Conservation (phyloP, 2,888 invertebrate genomes). For the Limenitis camilla region DNA sequence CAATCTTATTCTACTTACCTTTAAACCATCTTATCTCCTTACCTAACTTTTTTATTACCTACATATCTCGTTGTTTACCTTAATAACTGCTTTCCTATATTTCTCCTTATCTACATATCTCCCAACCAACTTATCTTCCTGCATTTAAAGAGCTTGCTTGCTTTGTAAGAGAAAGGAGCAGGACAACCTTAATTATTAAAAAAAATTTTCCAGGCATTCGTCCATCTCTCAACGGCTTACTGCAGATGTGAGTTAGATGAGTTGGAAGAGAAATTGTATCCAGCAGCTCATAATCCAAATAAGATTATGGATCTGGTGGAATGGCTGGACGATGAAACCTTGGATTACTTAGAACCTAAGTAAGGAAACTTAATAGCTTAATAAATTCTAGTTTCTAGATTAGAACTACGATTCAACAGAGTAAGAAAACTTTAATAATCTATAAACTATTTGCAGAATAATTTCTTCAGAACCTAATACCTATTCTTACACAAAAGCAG, state of each 20-base stretch:
- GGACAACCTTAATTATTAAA: neutral
- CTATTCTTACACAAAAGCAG: slow-evolving; percentile 94
- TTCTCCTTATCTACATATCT: too few species aligned
- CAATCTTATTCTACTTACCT: too few species aligned
- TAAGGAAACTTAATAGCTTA: slow-evolving; percentile 32
- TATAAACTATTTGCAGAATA: slow-evolving; percentile 57
- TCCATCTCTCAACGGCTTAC: slow-evolving; percentile 95
- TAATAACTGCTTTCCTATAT: too few species aligned
- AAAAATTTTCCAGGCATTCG: slow-evolving; percentile 70
- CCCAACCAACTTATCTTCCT: too few species aligned
- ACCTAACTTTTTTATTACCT: too few species aligned
- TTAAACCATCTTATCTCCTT: too few species aligned
- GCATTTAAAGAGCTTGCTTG: too few species aligned
- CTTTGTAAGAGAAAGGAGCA: too few species aligned
- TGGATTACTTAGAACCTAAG: slow-evolving; percentile 80
- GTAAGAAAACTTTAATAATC: too few species aligned
- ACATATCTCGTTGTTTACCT: too few species aligned
- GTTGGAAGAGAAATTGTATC: slow-evolving; percentile 88
- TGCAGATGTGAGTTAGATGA: slow-evolving; percentile 89
- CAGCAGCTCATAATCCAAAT: slow-evolving; percentile 76
- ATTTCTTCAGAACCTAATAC: slow-evolving; percentile 90
- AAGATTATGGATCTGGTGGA: slow-evolving; percentile 79
- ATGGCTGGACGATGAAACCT: slow-evolving; percentile 79
- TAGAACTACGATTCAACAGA: neutral
- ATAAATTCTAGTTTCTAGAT: too few species aligned